These are phyloP conservation scores for Metopia argyrocephala DNA, from an alignment of 2,888 invertebrate genomes.

Conservation along the genomic window DNA sequence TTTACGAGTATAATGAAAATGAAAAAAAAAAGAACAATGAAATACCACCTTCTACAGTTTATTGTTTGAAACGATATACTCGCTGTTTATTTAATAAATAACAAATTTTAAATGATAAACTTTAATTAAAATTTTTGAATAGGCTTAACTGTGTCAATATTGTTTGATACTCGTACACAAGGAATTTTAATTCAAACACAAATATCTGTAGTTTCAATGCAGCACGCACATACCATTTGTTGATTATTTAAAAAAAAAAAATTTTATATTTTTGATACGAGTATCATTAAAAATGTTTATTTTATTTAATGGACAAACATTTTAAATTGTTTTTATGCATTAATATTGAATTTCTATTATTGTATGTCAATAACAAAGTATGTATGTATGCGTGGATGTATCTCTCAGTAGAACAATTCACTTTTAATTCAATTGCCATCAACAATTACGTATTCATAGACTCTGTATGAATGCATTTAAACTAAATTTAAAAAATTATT, in stretches of 20 bases:
- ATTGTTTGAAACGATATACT: too few relatives aligned
- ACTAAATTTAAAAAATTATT: too few relatives aligned
- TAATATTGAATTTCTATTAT: background rate
- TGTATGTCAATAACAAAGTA: too few relatives aligned
- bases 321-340: background rate
- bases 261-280: too few relatives aligned
- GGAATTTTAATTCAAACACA: background rate
- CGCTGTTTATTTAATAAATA: background rate
- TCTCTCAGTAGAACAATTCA: background rate
- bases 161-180: background rate
- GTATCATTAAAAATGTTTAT: too few relatives aligned
- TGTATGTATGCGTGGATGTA: background rate
- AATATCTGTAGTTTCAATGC: background rate
- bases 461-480: too few relatives aligned
- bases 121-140: constrained; percentile 14
- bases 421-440: constrained; percentile 19
- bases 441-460: background rate
- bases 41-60: background rate
- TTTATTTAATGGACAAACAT: background rate
- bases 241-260: too few relatives aligned
- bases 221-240: too few relatives aligned
- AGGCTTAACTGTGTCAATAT: background rate
- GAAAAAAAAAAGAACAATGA: too few relatives aligned
- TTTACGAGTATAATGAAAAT: too few relatives aligned
- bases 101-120: background rate